Conservation (phyloP, 2,113 vertebrate species). For the Chroicocephalus ridibundus region DNA sequence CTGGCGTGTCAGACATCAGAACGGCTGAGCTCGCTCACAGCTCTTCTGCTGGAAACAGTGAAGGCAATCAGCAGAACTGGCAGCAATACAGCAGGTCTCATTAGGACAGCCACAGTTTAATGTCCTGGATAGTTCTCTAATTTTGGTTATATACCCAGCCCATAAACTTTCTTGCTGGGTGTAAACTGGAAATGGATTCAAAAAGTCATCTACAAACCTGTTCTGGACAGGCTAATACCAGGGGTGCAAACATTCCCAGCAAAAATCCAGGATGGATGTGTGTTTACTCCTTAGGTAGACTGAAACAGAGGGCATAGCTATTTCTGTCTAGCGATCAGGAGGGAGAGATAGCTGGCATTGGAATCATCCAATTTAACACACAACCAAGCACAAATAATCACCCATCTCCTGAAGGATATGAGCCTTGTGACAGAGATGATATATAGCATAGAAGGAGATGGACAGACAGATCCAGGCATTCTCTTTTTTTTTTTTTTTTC, state of each 20-base stretch:
- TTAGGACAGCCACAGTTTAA: not conserved
- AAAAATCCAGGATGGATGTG: not conserved
- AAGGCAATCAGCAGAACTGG: not conserved
- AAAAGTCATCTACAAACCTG: not conserved
- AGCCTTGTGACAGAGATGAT: not conserved
- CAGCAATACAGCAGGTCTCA: not conserved
- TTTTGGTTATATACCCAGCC: not conserved
- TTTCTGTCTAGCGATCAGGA: not conserved
- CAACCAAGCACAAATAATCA: conserved; percentile 20
- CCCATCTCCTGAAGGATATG: not conserved
- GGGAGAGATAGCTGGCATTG: not conserved
- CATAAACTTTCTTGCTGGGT: not conserved
- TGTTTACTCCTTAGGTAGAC: not conserved
- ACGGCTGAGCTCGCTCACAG: not conserved
- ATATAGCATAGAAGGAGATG: not conserved
- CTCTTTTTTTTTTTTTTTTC: too few relatives aligned
- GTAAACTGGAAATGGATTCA: not conserved
- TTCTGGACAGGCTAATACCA: not conserved
- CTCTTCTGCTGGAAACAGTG: not conserved
- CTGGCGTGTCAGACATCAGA: not conserved
- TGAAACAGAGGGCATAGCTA: not conserved
- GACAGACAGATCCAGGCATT: not conserved
- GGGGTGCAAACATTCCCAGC: not conserved
- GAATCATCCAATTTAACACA: not conserved
- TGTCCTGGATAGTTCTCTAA: not conserved